phyloP scores from a whole-genome alignment of 2,888 invertebrate genomes.

The Heliconius cydno region DNA sequence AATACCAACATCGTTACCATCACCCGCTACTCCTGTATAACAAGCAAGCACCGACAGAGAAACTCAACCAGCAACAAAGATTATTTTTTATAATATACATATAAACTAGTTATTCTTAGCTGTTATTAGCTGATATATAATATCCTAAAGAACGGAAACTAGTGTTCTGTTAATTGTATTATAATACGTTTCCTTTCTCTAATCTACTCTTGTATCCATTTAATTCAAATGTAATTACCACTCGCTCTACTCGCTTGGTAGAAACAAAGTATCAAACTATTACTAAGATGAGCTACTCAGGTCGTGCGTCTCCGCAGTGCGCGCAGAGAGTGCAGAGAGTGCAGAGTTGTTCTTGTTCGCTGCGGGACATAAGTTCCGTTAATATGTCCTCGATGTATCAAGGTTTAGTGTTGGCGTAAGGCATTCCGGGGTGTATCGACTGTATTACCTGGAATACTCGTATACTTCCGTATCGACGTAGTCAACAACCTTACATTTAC shows the following conservation, averaged over 20 bases:
- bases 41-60: no score
- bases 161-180: not conserved
- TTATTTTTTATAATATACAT: no score
- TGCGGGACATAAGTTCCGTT: not conserved
- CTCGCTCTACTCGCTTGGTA: not conserved
- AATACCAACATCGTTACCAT: no score
- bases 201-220: not conserved
- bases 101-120: not conserved
- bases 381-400: not conserved
- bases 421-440: not conserved
- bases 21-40: no score
- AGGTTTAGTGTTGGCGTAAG: not conserved
- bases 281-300: not conserved
- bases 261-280: not conserved
- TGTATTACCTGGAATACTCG: not conserved
- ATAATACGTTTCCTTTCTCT: not conserved
- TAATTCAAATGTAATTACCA: not conserved
- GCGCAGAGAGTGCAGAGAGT: no score
- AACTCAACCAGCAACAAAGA: not conserved
- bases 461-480: no score
- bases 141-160: not conserved
- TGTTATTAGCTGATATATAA: not conserved
- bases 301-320: slow-evolving; percentile 2
- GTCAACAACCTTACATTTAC: not conserved
- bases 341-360: not conserved